These are phyloP conservation scores for Cordilura impudica DNA, from an alignment of 2,888 invertebrate genomes.

Conservation along the genomic window DNA sequence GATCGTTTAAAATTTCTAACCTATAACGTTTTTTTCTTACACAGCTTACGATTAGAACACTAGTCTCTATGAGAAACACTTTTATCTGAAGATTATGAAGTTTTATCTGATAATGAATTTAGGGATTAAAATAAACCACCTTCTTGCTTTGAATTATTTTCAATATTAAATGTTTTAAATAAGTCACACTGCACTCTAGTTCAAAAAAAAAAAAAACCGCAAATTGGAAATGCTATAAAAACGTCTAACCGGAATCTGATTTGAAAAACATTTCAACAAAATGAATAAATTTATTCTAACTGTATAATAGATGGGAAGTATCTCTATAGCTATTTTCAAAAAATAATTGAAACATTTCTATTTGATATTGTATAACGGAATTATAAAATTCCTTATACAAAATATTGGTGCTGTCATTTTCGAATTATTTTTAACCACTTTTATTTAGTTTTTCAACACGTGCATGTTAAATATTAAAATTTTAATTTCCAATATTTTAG, in stretches of 20 bases:
- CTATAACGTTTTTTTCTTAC: too few relatives aligned
- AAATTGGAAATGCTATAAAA: too few relatives aligned
- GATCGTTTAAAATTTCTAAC: too few relatives aligned
- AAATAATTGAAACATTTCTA: too few relatives aligned
- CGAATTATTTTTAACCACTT: too few relatives aligned
- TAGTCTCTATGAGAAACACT: too few relatives aligned
- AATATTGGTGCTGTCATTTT: background rate
- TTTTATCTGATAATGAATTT: too few relatives aligned
- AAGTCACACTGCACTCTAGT: conserved; percentile 8
- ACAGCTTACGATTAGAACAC: too few relatives aligned
- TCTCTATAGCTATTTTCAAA: too few relatives aligned
- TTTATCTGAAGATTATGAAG: too few relatives aligned
- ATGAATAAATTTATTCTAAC: conserved; percentile 36
- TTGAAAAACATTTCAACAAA: conserved; percentile 7
- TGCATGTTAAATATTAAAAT: background rate
- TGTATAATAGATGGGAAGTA: conserved; percentile 12
- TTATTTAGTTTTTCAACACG: background rate
- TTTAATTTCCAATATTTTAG: background rate
- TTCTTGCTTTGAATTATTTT: background rate
- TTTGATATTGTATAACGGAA: too few relatives aligned
- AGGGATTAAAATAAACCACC: background rate
- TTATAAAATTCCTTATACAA: too few relatives aligned
- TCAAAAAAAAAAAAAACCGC: background rate
- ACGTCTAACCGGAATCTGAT: conserved; percentile 47
- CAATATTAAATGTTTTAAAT: background rate